Conservation (phyloP, 2,888 invertebrate species). For the Nymphalis c-album region DNA sequence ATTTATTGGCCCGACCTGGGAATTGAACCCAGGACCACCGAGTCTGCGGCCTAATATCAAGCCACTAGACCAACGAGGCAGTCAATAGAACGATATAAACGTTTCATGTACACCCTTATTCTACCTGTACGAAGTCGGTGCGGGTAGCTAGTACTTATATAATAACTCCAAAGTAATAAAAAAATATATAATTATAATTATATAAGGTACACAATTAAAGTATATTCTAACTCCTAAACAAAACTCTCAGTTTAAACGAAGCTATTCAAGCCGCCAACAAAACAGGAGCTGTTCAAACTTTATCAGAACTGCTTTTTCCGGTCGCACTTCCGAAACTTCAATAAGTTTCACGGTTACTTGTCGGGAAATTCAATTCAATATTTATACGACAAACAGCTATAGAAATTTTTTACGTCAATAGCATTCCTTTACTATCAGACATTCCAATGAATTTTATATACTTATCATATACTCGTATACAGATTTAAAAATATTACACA, state of each 20-base stretch:
- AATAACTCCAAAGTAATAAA: no score
- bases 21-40: no score
- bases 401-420: background rate
- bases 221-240: background rate
- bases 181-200: no score
- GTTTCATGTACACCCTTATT: no score
- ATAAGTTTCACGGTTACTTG: background rate
- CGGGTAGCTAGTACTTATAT: no score
- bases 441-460: background rate
- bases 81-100: no score
- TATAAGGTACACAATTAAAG: background rate
- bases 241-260: background rate
- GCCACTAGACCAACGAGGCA: no score
- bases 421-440: background rate
- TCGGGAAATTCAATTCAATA: slow-evolving; percentile 5
- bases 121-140: no score
- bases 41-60: no score
- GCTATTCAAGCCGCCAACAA: slow-evolving; percentile 5
- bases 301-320: slow-evolving; percentile 1
- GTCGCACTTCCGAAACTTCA: background rate
- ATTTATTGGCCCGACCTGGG: no score
- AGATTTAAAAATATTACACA: no score
- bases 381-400: slow-evolving; percentile 1
- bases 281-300: background rate
- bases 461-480: no score